Conservation (phyloP, 2,888 invertebrate species). For the Cosmorhoe ocellata region DNA sequence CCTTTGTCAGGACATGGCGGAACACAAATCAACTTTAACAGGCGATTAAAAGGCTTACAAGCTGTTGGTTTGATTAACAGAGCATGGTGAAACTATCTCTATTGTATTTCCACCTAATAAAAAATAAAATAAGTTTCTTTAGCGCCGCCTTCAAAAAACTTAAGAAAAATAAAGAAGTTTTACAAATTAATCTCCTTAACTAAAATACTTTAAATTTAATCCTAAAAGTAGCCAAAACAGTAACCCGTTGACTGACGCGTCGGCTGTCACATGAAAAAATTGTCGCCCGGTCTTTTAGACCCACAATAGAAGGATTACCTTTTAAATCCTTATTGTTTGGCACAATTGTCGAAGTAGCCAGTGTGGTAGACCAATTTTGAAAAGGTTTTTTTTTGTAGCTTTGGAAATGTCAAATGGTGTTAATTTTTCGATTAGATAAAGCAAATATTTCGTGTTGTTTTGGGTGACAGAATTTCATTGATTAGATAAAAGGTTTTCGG, state of each 20-base stretch:
- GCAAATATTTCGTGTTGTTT: conserved; percentile 7
- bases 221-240: conserved; percentile 35
- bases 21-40: no score
- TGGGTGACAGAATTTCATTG: conserved; percentile 4
- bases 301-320: conserved; percentile 51
- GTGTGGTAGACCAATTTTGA: conserved; percentile 29
- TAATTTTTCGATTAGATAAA: conserved; percentile 27
- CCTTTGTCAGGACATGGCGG: no score
- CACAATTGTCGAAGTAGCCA: conserved; percentile 42
- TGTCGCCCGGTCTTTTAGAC: conserved; percentile 31
- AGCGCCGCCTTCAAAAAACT: no score
- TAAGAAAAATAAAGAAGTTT: no score
- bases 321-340: conserved; percentile 45
- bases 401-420: conserved; percentile 32
- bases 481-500: no score
- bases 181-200: conserved; percentile 7
- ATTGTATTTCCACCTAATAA: no score
- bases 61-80: no score
- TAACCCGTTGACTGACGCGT: conserved; percentile 33
- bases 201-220: conserved; percentile 15
- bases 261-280: conserved; percentile 26
- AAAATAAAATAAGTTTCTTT: no score
- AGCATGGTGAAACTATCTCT: no score
- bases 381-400: conserved; percentile 31
- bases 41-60: no score